A percentile compares a stretch with the other conserved stretches of the same genome.
phyloP scores from a whole-genome alignment of 1,140 invertebrate genomes.

The Stenopsyche tienmushanensis region DNA sequence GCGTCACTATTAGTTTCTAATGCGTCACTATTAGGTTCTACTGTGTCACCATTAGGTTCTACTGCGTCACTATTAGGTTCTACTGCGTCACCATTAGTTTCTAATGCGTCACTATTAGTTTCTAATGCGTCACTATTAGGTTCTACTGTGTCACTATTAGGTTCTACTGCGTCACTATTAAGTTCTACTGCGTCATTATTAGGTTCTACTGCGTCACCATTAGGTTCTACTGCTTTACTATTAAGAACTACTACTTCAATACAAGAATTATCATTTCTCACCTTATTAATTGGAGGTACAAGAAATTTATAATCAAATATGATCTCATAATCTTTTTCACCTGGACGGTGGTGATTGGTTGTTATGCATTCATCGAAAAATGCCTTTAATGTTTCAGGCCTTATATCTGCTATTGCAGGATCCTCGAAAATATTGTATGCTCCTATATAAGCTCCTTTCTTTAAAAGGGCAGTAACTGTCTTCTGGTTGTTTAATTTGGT shows the following conservation, averaged over 20 bases:
- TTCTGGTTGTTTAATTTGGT: constrained; percentile 64
- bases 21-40: no score
- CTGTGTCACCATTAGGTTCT: constrained; percentile 74
- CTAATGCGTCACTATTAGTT: constrained; percentile 49
- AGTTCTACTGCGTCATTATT: no score
- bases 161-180: no score
- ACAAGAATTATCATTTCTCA: constrained; percentile 55
- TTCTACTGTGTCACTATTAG: no score
- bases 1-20: no score
- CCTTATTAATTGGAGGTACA: constrained; percentile 55
- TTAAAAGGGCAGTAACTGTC: constrained; percentile 62
- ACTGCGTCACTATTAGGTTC: no score
- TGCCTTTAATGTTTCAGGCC: constrained; percentile 62
- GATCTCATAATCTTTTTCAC: constrained; percentile 67
- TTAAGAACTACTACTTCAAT: constrained; percentile 60
- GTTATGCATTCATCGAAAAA: constrained; percentile 71
- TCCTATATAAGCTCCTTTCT: constrained; percentile 71
- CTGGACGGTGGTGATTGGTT: constrained; percentile 59
- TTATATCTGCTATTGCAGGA: constrained; percentile 69
- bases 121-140: no score
- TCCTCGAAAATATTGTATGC: constrained; percentile 64
- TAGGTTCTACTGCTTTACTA: no score
- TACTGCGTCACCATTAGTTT: no score
- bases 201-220: no score
- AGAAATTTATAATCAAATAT: constrained; percentile 72